These are phyloP conservation scores for Eupleurogrammus muticus DNA, from an alignment of 2,797 vertebrate genomes.

Conservation along the genomic window DNA sequence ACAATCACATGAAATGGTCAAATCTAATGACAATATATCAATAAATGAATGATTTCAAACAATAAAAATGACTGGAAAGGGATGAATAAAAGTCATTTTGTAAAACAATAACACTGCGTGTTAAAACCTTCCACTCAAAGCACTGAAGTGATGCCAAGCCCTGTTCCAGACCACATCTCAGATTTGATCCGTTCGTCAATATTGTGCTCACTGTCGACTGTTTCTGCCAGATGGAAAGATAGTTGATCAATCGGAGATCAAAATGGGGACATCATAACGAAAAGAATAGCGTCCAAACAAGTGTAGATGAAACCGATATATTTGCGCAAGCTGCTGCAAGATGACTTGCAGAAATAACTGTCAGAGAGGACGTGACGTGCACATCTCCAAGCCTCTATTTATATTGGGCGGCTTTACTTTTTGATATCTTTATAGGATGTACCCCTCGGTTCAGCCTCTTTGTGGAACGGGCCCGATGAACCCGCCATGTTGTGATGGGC, in stretches of 20 bases:
- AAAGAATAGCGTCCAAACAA: background rate
- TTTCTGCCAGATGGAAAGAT: conserved; percentile 2
- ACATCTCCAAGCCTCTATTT: too few species aligned
- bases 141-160: background rate
- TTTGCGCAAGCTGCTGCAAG: background rate
- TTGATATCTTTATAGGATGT: too few species aligned
- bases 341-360: background rate
- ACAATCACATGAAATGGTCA: background rate
- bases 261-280: background rate
- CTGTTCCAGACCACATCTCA: background rate
- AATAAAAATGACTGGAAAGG: too few species aligned
- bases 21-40: too few species aligned
- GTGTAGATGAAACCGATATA: background rate
- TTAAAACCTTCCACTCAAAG: background rate
- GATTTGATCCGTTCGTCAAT: background rate
- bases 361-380: too few species aligned
- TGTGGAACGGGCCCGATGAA: too few species aligned
- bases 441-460: too few species aligned
- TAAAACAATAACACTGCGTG: background rate
- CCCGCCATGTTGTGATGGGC: too few species aligned
- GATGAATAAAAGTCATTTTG: too few species aligned
- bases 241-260: background rate
- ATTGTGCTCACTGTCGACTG: background rate
- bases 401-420: too few species aligned
- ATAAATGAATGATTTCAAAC: too few species aligned